Conservation (phyloP, 2,113 vertebrate species). For the Neodon shergylaensis region DNA sequence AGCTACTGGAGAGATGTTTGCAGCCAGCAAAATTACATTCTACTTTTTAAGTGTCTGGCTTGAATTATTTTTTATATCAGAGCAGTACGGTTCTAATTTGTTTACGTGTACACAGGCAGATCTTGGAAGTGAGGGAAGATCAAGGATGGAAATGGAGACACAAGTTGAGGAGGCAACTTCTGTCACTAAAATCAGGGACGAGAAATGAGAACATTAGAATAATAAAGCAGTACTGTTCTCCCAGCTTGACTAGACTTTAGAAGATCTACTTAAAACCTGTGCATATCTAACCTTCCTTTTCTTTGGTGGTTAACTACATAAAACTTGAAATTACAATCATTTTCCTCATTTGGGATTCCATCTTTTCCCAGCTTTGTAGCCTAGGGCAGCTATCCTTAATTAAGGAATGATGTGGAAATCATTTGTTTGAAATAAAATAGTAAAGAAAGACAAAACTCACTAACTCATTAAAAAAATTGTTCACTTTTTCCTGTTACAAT, state of each 20-base stretch:
- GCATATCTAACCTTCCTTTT: neutral
- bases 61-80: neutral
- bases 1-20: neutral
- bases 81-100: neutral
- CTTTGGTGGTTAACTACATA: neutral
- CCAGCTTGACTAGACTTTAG: neutral
- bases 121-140: neutral
- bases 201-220: too few relatives aligned
- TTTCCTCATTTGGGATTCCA: neutral
- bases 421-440: neutral
- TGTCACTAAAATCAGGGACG: neutral
- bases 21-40: neutral
- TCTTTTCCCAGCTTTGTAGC: neutral
- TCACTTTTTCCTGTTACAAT: neutral
- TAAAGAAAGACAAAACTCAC: neutral
- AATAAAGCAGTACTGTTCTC: neutral
- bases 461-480: neutral
- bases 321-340: neutral
- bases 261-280: neutral
- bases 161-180: neutral
- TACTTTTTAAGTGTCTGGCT: neutral
- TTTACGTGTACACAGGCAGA: neutral
- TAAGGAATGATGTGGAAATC: neutral
- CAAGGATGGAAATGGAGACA: neutral
- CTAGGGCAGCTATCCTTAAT: neutral